Conservation (phyloP, 2,888 invertebrate species). For the Aphodius granarius region DNA sequence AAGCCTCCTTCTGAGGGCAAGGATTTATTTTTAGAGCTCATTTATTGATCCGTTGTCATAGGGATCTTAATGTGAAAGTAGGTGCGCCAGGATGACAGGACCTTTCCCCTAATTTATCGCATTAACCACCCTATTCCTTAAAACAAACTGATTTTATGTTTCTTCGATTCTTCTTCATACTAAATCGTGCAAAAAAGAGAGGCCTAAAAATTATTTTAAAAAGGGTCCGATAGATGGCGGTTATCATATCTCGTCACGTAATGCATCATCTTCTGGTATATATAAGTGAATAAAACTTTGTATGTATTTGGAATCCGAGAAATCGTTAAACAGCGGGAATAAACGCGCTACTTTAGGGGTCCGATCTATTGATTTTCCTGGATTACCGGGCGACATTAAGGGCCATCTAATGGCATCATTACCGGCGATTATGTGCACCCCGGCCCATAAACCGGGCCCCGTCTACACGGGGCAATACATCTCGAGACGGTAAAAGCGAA, state of each 20-base stretch:
- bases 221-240: no score
- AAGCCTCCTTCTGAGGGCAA: background rate
- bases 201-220: no score
- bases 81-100: background rate
- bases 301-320: no score
- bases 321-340: background rate
- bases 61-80: background rate
- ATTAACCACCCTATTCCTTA: background rate
- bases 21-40: background rate
- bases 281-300: no score
- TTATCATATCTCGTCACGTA: no score
- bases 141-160: no score
- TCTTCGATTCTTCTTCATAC: no score
- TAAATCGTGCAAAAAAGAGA: no score
- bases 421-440: slow-evolving; percentile 22
- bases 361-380: background rate
- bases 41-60: background rate
- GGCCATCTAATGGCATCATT: slow-evolving; percentile 26
- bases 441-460: background rate
- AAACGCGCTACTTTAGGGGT: background rate
- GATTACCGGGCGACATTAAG: background rate
- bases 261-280: no score
- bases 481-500: slow-evolving; percentile 2
- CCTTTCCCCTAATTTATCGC: background rate
- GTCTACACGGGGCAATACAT: slow-evolving; percentile 4